Percentiles rank a stretch among this genome's conserved stretches.
phyloP scores from a whole-genome alignment of 2,888 invertebrate species.

The Pachydiplax longipennis region DNA sequence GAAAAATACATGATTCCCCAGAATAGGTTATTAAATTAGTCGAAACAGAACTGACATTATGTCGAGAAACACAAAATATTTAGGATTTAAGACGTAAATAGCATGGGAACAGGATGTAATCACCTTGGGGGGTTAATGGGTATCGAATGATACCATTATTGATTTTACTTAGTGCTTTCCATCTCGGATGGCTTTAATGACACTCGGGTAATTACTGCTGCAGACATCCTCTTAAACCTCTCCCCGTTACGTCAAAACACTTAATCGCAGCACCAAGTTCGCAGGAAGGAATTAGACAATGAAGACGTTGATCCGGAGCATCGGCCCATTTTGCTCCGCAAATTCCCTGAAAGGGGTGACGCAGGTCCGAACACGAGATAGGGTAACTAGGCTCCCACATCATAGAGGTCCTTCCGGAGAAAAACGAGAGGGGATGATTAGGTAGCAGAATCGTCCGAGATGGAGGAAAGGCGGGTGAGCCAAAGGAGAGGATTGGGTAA shows the following conservation, averaged over 20 bases:
- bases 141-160: too few species aligned
- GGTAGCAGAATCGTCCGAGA: not conserved
- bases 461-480: not conserved
- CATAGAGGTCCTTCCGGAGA: not conserved
- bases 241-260: not conserved
- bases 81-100: too few species aligned
- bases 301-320: not conserved
- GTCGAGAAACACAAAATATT: too few species aligned
- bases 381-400: not conserved
- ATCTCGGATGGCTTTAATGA: too few species aligned
- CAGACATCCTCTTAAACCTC: not conserved
- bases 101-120: too few species aligned
- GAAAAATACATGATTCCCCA: too few species aligned
- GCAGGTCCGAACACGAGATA: not conserved
- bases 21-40: too few species aligned
- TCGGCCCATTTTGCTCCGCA: not conserved
- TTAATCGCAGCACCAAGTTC: not conserved
- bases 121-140: too few species aligned
- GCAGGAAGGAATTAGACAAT: not conserved
- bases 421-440: not conserved
- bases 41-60: too few species aligned
- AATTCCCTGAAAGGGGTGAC: not conserved
- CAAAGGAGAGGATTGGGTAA: not conserved
- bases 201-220: too few species aligned
- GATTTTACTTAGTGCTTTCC: too few species aligned